Evolutionary conservation across 2,113 vertebrate species (phyloP).

Genomic region (Xenopus tropicalis): DNA sequence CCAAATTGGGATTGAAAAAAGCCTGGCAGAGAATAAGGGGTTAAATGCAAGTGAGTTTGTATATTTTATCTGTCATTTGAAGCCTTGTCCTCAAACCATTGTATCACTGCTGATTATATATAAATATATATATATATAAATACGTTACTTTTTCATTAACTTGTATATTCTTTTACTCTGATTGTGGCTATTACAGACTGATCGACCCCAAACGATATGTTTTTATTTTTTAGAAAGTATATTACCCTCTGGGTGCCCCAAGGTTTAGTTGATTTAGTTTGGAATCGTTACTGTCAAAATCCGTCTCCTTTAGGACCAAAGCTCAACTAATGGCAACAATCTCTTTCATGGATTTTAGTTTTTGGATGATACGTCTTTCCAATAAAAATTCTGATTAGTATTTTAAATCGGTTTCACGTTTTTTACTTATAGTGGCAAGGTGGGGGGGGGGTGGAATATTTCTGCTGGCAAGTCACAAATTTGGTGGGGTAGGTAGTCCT

Average conservation of each 20-base stretch:
- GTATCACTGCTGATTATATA: slow-evolving; percentile 11
- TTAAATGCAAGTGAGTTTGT: not conserved
- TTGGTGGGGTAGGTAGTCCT: no score
- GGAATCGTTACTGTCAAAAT: not conserved
- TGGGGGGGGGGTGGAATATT: no score
- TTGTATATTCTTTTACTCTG: slow-evolving; percentile 24
- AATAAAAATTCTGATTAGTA: slow-evolving; percentile 36
- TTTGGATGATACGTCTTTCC: slow-evolving; percentile 24
- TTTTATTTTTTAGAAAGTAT: slow-evolving; percentile 7
- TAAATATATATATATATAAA: slow-evolving; percentile 3
- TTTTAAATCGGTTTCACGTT: slow-evolving; percentile 17
- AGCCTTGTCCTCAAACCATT: slow-evolving; percentile 11
- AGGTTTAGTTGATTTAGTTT: not conserved
- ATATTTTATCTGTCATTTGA: not conserved
- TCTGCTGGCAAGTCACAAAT: no score
- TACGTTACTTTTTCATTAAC: slow-evolving; percentile 4
- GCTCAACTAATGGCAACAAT: slow-evolving; percentile 1
- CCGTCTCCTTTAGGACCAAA: slow-evolving; percentile 18
- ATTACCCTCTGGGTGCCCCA: not conserved
- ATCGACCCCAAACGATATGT: slow-evolving; percentile 4
- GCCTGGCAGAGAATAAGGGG: no score
- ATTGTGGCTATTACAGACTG: slow-evolving; percentile 24
- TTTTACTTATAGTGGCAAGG: no score
- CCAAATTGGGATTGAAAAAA: no score
- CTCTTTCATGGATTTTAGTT: slow-evolving; percentile 9